phyloP scores from a whole-genome alignment of 2,888 invertebrate genomes.

The Iphiclides podalirius region DNA sequence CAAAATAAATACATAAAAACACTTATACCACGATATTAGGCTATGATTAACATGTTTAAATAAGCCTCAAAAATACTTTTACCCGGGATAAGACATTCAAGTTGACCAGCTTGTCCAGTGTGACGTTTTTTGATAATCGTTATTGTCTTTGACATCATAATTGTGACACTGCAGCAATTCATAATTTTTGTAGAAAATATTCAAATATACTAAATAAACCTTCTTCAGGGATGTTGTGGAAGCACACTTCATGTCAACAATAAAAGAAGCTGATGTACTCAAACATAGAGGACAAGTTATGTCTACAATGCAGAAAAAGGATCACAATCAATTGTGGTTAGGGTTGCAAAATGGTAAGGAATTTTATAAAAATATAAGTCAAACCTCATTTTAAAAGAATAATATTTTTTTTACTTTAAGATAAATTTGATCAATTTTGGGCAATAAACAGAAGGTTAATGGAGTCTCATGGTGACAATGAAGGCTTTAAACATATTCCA shows the following conservation, averaged over 20 bases:
- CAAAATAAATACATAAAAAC: no score
- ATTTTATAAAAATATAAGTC: constrained; percentile 13
- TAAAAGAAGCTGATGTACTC: constrained; percentile 99
- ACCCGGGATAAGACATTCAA: no score
- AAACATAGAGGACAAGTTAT: constrained; percentile 96
- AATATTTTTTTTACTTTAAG: constrained; percentile 56
- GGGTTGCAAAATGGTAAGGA: constrained; percentile 92
- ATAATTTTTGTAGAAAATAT: no score
- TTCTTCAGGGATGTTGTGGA: constrained; percentile 91
- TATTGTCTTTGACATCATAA: no score
- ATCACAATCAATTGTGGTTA: constrained; percentile 97
- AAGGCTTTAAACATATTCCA: constrained; percentile 93
- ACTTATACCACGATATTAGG: no score
- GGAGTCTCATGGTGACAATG: constrained; percentile 90
- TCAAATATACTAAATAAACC: no score
- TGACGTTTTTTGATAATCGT: no score
- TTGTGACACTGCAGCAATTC: no score
- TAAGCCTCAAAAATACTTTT: no score
- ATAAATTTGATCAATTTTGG: constrained; percentile 99
- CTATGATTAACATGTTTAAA: no score
- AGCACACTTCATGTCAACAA: constrained; percentile 95
- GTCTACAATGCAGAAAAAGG: constrained; percentile 96
- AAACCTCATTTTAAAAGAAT: not conserved
- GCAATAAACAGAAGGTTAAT: constrained; percentile 96
- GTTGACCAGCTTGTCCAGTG: no score